phyloP scores from a whole-genome alignment of 2,888 invertebrate genomes.

The Maniola hyperantus region DNA sequence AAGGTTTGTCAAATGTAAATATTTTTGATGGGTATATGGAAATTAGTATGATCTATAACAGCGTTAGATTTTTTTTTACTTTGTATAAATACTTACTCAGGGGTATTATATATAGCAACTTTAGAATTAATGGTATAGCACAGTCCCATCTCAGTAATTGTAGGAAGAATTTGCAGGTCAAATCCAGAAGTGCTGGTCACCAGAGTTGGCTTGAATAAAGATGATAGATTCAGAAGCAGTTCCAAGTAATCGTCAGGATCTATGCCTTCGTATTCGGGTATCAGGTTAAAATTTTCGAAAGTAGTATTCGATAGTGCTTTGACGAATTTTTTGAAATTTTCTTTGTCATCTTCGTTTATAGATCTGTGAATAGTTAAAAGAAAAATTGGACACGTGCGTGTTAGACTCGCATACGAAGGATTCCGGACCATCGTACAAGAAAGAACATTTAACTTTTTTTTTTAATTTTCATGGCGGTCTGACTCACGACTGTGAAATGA shows the following conservation, averaged over 20 bases:
- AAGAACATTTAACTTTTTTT: too few relatives aligned
- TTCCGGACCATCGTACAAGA: too few relatives aligned
- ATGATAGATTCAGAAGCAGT: conserved; percentile 78
- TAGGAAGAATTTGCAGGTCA: conserved; percentile 77
- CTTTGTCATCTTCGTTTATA: conserved; percentile 71
- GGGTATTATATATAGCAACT: conserved; percentile 83
- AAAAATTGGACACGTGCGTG: background rate
- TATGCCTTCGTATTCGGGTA: conserved; percentile 82
- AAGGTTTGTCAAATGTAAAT: too few relatives aligned
- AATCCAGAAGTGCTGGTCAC: conserved; percentile 82
- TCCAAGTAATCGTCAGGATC: conserved; percentile 81
- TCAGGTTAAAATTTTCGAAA: conserved; percentile 82
- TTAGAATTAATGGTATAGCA: conserved; percentile 87
- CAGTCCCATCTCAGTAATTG: conserved; percentile 86
- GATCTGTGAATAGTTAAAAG: conserved; percentile 45
- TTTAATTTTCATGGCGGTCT: too few relatives aligned
- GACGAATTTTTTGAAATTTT: conserved; percentile 79
- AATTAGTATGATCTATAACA: too few relatives aligned
- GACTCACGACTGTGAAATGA: too few relatives aligned
- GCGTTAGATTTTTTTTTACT: too few relatives aligned
- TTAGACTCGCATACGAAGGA: too few relatives aligned
- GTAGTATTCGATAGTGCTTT: conserved; percentile 80
- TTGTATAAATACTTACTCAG: conserved; percentile 74
- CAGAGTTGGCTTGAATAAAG: conserved; percentile 72
- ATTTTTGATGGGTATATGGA: too few relatives aligned